Evolutionary conservation across 2,888 invertebrate genomes (phyloP).

Genomic region (Agriopis marginaria): DNA sequence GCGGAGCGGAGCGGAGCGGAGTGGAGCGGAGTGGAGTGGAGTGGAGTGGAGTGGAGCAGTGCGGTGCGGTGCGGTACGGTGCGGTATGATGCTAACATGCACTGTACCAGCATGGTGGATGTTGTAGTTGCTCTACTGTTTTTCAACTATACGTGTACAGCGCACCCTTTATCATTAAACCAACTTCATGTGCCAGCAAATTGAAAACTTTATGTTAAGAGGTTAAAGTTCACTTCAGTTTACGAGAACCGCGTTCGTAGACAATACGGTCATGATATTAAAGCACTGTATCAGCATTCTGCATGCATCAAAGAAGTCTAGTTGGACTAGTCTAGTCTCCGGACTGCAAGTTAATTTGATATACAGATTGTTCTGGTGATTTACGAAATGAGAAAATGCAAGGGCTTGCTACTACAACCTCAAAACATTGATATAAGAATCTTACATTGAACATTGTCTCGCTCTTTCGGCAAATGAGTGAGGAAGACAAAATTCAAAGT

Average conservation of each 20-base stretch:
- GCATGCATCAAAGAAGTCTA: constrained; percentile 50
- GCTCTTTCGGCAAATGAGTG: no score
- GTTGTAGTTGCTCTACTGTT: constrained; percentile 3
- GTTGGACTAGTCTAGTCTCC: constrained; percentile 18
- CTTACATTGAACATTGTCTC: no score
- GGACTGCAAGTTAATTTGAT: constrained; percentile 45
- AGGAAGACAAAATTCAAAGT: no score
- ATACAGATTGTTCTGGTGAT: constrained; percentile 18
- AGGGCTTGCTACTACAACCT: no score
- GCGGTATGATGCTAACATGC: no score
- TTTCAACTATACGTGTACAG: constrained; percentile 2
- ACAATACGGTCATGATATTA: constrained; percentile 30
- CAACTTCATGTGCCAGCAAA: background rate
- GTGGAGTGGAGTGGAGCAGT: no score
- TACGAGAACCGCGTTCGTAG: constrained; percentile 7
- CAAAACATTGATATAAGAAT: no score
- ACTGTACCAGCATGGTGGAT: background rate
- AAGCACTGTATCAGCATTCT: constrained; percentile 48
- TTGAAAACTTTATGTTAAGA: constrained; percentile 6
- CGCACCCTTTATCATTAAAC: constrained; percentile 15
- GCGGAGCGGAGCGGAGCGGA: no score
- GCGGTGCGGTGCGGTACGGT: no score
- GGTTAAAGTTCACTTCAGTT: constrained; percentile 13
- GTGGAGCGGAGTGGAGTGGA: no score
- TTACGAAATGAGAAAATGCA: background rate